Evolutionary conservation across 2,888 invertebrate species (phyloP), one percentile per base, ranked within the genome.

Genomic region (Chloroclysta siterata): DNA sequence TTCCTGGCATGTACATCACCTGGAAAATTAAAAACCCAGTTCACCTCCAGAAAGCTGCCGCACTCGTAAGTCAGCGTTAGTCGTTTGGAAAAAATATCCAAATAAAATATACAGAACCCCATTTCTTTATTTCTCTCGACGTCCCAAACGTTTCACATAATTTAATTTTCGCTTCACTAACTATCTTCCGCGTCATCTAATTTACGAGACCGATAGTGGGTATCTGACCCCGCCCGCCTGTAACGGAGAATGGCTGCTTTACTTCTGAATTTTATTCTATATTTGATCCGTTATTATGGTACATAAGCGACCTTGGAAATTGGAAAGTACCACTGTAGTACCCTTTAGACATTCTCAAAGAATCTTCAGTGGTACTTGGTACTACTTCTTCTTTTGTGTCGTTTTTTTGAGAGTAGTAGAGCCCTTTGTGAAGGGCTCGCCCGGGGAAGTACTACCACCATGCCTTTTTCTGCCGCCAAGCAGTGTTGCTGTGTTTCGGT

Each of bases 141-240:
- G 14, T 54, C 60, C 15, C n/a, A 53, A 47, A 41, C 61, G 61
- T 10, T 39, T 39, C 36, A 68, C 55, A 41, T 68, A 63, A 68
- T 61, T 67, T 65, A 44, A 66, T 68, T 66, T 64, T 55, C 66
- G 65, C 61, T 69, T 29, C 57, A 55, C 66, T 71, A 67, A 68
- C 61, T 65, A 71, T 71, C 68, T 63, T 64, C 56, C 42, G 33
- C 48, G 51, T 47, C 71, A 69, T 69, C 66, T 67, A 62, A 69
- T 67, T 71, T 69, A 71, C 63, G 66, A 59, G 55, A 52, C 14
- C 41, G 63, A 65, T 63, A 63, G 57, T 41, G 5, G 10, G 22
- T 11, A 39, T 11, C 36, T 1, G 36, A n/a, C n/a, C n/a, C 10
- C 36, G 11, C 36, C 11, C 10, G 3, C 10, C 11, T 39, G 11